A percentile compares a stretch with the other conserved stretches of the same genome.
phyloP scores from a whole-genome alignment of 2,888 invertebrate species.

The Pyrochroa serraticornis region DNA sequence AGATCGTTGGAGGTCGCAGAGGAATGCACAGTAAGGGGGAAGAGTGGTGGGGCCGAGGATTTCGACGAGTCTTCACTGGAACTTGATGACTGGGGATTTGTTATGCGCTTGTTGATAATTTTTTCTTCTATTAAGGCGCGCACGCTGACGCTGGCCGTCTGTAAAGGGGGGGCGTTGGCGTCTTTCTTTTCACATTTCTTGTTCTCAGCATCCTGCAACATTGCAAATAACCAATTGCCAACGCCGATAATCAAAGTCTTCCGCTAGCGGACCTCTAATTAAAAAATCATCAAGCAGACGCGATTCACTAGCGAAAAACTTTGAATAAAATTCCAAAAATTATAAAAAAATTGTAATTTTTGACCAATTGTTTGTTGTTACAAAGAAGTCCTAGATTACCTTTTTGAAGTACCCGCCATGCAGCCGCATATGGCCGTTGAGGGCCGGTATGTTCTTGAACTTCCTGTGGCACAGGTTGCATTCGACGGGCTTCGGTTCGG shows the following conservation, averaged over 20 bases:
- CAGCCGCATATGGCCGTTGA: slow-evolving; percentile 97
- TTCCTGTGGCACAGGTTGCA: slow-evolving; percentile 94
- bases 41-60: slow-evolving; percentile 56
- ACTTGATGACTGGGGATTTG: slow-evolving; percentile 50
- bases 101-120: slow-evolving; percentile 84
- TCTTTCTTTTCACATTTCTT: slow-evolving; percentile 88
- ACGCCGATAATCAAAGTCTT: background rate
- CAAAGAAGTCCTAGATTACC: slow-evolving; percentile 59
- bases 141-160: slow-evolving; percentile 91
- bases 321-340: too few species aligned
- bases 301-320: too few species aligned
- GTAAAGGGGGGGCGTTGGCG: slow-evolving; percentile 79
- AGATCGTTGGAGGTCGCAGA: slow-evolving; percentile 51
- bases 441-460: slow-evolving; percentile 96
- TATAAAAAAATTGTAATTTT: background rate
- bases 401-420: slow-evolving; percentile 98
- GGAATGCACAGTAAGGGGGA: slow-evolving; percentile 58
- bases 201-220: slow-evolving; percentile 76
- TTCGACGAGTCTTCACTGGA: slow-evolving; percentile 44
- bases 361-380: background rate
- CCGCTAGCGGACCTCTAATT: background rate
- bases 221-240: slow-evolving; percentile 5
- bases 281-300: background rate
- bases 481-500: slow-evolving; percentile 85
- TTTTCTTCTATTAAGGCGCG: slow-evolving; percentile 91